Evolutionary conservation across 2,113 vertebrate genomes (phyloP).

Genomic region (Ptilonorhynchus violaceus): DNA sequence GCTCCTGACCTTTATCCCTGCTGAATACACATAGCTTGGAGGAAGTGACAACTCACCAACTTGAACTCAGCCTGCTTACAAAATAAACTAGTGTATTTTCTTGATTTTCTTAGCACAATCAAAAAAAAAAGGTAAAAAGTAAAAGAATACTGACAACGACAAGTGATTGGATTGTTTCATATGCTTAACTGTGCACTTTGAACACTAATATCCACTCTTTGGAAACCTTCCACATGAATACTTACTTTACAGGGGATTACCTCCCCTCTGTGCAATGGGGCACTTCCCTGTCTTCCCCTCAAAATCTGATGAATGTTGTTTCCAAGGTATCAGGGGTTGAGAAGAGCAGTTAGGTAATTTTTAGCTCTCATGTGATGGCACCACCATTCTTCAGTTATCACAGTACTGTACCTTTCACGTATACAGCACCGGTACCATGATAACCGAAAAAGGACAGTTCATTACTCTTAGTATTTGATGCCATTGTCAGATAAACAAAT

Average conservation of each 20-base stretch:
- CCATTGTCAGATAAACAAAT: not conserved
- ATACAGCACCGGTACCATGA: conserved; percentile 99
- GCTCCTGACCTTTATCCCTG: not conserved
- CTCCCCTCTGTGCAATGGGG: not conserved
- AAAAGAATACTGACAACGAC: not conserved
- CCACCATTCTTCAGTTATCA: conserved; percentile 99
- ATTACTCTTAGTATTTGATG: conserved; percentile 60
- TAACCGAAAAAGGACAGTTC: conserved; percentile 99
- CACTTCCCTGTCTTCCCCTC: not conserved
- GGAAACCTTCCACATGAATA: not conserved
- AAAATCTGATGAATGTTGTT: not conserved
- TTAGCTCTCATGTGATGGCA: conserved; percentile 84
- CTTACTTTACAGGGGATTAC: not conserved
- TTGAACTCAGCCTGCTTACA: not conserved
- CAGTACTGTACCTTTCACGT: conserved; percentile 99
- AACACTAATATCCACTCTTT: not conserved
- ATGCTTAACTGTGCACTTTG: not conserved
- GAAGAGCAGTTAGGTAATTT: not conserved
- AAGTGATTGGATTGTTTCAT: not conserved
- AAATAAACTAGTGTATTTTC: not conserved
- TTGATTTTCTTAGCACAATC: not conserved
- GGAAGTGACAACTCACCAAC: not conserved
- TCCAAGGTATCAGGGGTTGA: not conserved
- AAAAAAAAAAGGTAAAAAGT: not conserved
- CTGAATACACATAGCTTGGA: not conserved